Percentiles rank a stretch among this genome's conserved stretches.
These are phyloP conservation scores for Parnassius glacialis DNA, from an alignment of 2,888 invertebrate genomes.

Conservation along the genomic window DNA sequence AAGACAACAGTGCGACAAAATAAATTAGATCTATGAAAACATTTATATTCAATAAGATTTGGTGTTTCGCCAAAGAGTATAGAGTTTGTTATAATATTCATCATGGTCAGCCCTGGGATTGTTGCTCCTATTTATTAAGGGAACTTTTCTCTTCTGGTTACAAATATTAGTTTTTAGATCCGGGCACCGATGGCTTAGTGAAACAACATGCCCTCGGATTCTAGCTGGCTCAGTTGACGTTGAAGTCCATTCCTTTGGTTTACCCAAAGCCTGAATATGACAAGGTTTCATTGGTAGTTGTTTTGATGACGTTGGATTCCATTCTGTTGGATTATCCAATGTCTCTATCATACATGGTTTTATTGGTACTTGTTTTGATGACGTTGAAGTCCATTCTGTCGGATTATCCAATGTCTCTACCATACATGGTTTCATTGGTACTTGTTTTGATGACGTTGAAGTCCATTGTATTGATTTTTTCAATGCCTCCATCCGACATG, in stretches of 20 bases:
- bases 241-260: not conserved
- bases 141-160: conserved; percentile 10
- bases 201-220: not conserved
- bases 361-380: conserved; percentile 20
- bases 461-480: not conserved
- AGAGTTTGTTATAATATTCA: not conserved
- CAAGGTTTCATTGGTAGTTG: not conserved
- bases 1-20: too few relatives aligned
- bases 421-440: not conserved
- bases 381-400: not conserved
- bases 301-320: conserved; percentile 16
- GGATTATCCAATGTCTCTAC: not conserved
- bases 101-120: not conserved
- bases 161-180: conserved; percentile 2
- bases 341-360: not conserved
- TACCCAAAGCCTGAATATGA: not conserved
- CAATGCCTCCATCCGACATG: not conserved
- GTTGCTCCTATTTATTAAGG: not conserved
- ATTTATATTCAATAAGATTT: not conserved
- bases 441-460: conserved; percentile 19
- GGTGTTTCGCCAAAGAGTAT: not conserved
- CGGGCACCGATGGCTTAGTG: not conserved
- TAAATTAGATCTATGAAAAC: too few relatives aligned
- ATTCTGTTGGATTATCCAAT: not conserved
- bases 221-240: conserved; percentile 3